Percentiles rank a stretch among this genome's conserved stretches.
Conservation (phyloP, 2,797 vertebrate species). For the Notolabrus celidotus region DNA sequence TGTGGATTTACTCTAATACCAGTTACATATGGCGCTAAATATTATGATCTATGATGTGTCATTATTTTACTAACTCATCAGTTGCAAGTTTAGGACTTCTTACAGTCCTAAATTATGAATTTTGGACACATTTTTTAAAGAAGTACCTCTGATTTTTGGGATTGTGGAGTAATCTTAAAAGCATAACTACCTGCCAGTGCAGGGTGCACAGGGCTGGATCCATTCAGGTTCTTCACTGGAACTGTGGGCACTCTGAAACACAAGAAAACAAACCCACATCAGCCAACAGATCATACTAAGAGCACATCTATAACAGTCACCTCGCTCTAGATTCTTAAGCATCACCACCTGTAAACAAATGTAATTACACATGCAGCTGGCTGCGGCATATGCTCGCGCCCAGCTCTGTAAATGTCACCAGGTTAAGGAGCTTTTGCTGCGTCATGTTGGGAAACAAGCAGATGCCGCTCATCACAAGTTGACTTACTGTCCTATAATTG, state of each 20-base stretch:
- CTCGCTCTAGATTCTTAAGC: slow-evolving; percentile 30
- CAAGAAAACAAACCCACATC: slow-evolving; percentile 10
- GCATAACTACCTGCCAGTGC: slow-evolving; percentile 91
- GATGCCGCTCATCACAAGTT: slow-evolving; percentile 7
- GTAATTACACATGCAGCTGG: slow-evolving; percentile 14
- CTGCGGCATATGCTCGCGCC: slow-evolving; percentile 22
- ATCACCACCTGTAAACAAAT: slow-evolving; percentile 49
- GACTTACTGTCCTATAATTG: slow-evolving; percentile 42
- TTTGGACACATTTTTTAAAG: background rate
- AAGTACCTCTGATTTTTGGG: background rate
- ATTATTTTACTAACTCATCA: background rate
- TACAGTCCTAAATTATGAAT: too few relatives aligned
- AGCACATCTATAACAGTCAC: slow-evolving; percentile 2
- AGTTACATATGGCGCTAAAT: background rate
- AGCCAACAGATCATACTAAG: background rate
- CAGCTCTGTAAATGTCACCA: slow-evolving; percentile 22
- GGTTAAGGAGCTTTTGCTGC: slow-evolving; percentile 67
- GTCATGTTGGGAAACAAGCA: slow-evolving; percentile 45
- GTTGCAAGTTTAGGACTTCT: too few relatives aligned
- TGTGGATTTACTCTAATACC: background rate
- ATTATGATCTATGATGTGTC: background rate
- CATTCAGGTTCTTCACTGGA: slow-evolving; percentile 96
- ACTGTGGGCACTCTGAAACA: slow-evolving; percentile 92
- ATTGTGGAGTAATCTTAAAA: background rate
- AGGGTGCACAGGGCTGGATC: slow-evolving; percentile 96